A percentile compares a stretch with the other conserved stretches of the same genome.
These are phyloP conservation scores for Cyclopterus lumpus DNA, from an alignment of 2,797 vertebrate genomes.

Conservation along the genomic window DNA sequence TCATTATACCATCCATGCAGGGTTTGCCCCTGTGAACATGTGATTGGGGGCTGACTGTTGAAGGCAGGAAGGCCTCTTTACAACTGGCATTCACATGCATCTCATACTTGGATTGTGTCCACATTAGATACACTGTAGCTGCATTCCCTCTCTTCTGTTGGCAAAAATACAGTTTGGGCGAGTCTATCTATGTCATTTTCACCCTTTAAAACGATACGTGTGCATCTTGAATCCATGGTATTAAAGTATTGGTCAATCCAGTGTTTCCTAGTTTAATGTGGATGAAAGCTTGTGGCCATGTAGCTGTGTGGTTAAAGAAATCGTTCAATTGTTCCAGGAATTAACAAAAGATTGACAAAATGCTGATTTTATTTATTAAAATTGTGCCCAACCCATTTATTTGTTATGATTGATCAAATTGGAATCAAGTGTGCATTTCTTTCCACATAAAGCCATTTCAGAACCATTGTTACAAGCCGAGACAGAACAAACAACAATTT, in stretches of 20 bases:
- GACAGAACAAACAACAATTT: constrained; percentile 7
- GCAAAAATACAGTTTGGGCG: constrained; percentile 19
- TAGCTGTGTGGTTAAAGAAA: background rate
- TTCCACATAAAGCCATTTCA: constrained; percentile 14
- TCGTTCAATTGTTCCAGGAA: background rate
- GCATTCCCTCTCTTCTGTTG: constrained; percentile 27
- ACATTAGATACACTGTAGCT: constrained; percentile 29
- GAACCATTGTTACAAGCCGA: constrained; percentile 8
- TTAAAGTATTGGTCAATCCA: background rate
- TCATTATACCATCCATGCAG: constrained; percentile 30
- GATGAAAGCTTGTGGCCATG: background rate
- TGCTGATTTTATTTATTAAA: background rate
- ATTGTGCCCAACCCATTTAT: background rate
- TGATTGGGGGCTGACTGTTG: constrained; percentile 27
- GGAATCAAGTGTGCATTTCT: constrained; percentile 4
- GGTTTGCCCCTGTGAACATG: constrained; percentile 11
- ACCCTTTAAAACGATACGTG: constrained; percentile 28
- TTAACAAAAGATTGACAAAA: background rate
- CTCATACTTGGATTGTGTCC: constrained; percentile 33
- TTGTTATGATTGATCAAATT: background rate
- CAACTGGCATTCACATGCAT: constrained; percentile 37
- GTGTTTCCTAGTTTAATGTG: background rate
- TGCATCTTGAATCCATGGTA: constrained; percentile 17
- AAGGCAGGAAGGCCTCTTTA: constrained; percentile 20
- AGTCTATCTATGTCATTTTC: constrained; percentile 10